Conservation (phyloP, 2,113 vertebrate genomes). For the Rhabdornis inornatus region DNA sequence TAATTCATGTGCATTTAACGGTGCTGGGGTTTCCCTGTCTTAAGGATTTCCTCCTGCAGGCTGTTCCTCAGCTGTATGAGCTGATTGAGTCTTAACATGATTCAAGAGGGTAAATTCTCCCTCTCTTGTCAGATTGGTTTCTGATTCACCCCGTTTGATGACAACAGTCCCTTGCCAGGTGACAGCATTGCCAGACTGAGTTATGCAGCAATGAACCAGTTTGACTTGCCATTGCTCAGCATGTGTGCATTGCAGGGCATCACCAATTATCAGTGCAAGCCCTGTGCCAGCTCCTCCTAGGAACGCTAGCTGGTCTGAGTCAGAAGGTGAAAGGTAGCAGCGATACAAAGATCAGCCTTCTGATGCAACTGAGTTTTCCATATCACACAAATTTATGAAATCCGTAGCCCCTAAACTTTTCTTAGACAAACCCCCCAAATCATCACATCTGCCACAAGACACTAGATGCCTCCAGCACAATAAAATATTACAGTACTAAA, state of each 20-base stretch:
- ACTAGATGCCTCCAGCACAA: not conserved
- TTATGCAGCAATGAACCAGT: not conserved
- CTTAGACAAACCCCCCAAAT: not conserved
- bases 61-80: not conserved
- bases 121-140: not conserved
- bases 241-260: not conserved
- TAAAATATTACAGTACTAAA: not conserved
- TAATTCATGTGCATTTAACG: not conserved
- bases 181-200: not conserved
- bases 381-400: not conserved
- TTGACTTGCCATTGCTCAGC: constrained; percentile 11
- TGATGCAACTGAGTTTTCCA: not conserved
- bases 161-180: not conserved
- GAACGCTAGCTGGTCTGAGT: rapidly evolving
- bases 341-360: not conserved
- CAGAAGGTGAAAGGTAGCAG: not conserved
- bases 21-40: not conserved
- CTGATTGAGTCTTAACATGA: not conserved
- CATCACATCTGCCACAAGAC: not conserved
- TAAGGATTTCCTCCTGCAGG: not conserved
- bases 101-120: not conserved
- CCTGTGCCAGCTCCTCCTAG: not conserved
- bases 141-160: not conserved
- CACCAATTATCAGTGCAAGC: not conserved
- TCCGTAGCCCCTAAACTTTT: not conserved